Evolutionary conservation across 2,888 invertebrate genomes (phyloP).

Genomic region (Oscheius onirici): DNA sequence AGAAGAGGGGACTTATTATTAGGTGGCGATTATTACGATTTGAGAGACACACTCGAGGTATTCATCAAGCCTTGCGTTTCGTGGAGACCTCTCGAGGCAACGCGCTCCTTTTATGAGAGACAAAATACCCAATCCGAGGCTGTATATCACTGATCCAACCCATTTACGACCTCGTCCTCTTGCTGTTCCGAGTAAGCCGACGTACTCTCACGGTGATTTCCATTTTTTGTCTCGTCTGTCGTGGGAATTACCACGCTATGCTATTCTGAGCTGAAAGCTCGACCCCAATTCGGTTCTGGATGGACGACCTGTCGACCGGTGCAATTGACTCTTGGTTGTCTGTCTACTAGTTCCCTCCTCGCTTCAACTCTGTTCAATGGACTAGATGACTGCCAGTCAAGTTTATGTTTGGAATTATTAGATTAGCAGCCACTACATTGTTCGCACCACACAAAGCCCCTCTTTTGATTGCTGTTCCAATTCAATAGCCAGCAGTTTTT

Average conservation of each 20-base stretch:
- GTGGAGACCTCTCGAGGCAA: neutral
- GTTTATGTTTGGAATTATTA: slow-evolving; percentile 30
- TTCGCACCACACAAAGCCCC: slow-evolving; percentile 12
- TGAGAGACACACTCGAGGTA: neutral
- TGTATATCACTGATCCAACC: slow-evolving; percentile 24
- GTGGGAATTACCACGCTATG: neutral
- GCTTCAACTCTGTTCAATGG: neutral
- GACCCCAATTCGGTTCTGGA: slow-evolving; percentile 4
- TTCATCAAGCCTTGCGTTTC: neutral
- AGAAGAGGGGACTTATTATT: too few species aligned
- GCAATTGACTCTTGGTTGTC: slow-evolving; percentile 21
- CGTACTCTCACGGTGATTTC: slow-evolving; percentile 12
- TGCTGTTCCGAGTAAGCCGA: neutral
- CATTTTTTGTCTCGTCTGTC: slow-evolving; percentile 7
- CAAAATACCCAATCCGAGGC: neutral
- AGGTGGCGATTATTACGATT: too few species aligned
- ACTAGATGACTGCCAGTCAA: neutral
- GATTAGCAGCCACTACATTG: slow-evolving; percentile 25
- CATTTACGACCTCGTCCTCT: slow-evolving; percentile 20
- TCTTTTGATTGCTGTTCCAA: neutral
- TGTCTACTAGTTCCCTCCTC: slow-evolving; percentile 10
- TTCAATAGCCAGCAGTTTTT: neutral
- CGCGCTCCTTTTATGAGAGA: neutral
- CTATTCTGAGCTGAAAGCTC: neutral
- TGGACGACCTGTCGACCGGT: slow-evolving; percentile 11